A percentile compares a stretch with the other conserved stretches of the same genome.
Evolutionary conservation across 2,797 vertebrate genomes (phyloP).

Genomic region (Hirundo rustica): DNA sequence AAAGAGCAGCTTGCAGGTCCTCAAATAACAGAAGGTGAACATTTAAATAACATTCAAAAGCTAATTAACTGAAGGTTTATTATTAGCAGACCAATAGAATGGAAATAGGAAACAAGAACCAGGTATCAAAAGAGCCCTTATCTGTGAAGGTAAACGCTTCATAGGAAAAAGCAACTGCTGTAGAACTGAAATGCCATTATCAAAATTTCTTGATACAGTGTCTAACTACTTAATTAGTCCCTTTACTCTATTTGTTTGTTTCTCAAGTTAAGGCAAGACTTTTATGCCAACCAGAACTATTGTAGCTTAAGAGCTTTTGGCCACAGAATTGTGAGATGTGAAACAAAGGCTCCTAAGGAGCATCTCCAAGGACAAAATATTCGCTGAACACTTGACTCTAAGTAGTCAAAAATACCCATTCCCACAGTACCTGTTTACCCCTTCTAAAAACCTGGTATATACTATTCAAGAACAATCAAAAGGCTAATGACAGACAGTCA

Average conservation of each 20-base stretch:
- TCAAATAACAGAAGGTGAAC: not conserved
- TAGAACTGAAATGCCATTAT: not conserved
- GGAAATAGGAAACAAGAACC: not conserved
- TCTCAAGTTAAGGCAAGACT: not conserved
- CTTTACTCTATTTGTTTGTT: not conserved
- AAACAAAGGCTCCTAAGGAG: not conserved
- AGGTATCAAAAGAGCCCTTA: not conserved
- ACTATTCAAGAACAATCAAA: not conserved
- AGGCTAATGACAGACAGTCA: accelerated
- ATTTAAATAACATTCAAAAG: not conserved
- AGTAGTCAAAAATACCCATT: not conserved
- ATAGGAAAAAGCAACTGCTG: not conserved
- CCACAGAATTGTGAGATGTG: not conserved
- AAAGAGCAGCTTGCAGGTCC: not conserved
- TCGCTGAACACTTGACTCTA: not conserved
- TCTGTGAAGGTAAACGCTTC: not conserved
- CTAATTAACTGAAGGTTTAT: not conserved
- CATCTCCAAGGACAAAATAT: not conserved
- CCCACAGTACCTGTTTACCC: not conserved
- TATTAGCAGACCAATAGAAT: not conserved
- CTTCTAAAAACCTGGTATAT: not conserved
- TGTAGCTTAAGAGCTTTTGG: not conserved
- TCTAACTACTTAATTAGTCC: not conserved
- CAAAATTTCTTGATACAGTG: not conserved
- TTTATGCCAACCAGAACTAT: not conserved